Percentiles rank a stretch among this genome's conserved stretches.
phyloP scores from a whole-genome alignment of 2,888 invertebrate species.

The Nomada goodeniana region DNA sequence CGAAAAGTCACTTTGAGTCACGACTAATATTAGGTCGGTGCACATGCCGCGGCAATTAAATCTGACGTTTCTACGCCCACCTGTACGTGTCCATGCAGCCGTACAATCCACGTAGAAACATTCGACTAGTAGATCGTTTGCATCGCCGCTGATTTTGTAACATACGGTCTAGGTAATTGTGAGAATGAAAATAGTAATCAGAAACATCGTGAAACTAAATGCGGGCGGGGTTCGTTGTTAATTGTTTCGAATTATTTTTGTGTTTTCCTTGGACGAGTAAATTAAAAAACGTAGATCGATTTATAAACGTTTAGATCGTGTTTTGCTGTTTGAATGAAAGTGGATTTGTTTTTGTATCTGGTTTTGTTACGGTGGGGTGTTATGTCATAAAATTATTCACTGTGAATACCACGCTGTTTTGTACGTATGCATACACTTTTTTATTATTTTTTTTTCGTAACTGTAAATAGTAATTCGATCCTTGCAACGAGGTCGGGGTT shows the following conservation, averaged over 20 bases:
- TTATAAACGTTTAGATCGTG: no score
- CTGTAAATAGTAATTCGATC: background rate
- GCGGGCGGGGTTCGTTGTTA: no score
- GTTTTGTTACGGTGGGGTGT: background rate
- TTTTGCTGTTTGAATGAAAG: no score
- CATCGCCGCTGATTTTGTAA: background rate
- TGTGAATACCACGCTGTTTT: no score
- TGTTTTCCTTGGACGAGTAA: no score
- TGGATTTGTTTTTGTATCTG: no score
- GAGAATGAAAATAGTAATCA: no score
- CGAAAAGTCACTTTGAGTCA: slow-evolving; percentile 64
- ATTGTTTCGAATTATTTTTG: no score
- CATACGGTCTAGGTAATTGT: background rate
- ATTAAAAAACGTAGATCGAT: no score
- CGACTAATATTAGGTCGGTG: slow-evolving; percentile 67
- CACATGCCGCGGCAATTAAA: slow-evolving; percentile 64
- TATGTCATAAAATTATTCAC: no score
- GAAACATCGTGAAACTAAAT: background rate
- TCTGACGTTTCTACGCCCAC: slow-evolving; percentile 66
- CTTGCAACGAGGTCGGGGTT: background rate
- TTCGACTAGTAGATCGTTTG: background rate
- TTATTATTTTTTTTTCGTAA: background rate
- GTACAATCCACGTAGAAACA: slow-evolving; percentile 19
- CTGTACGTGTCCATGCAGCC: slow-evolving; percentile 36
- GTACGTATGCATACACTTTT: background rate